Base-by-base conservation (phyloP, 2,113 vertebrate species). In the Bambusicola thoracicus region DNA sequence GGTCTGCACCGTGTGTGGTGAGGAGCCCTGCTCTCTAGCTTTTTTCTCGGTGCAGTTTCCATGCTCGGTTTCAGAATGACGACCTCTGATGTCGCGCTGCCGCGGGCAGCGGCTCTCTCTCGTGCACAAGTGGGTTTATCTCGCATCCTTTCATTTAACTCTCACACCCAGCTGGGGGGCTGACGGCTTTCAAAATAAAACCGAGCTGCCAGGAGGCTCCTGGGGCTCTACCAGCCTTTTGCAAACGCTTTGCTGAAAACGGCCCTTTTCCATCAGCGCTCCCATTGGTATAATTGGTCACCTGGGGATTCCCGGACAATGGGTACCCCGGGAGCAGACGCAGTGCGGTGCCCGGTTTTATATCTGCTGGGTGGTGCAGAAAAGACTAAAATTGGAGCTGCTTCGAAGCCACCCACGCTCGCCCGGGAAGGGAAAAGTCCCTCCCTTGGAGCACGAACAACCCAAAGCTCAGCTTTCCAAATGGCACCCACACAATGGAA, bases 1-100 rank as follows among this genome's bases (percentile, higher is more conserved):
- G 94, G 8, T 85, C 81, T 79, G 88, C 32, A 21, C 79, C 3
- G 36, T 34, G 77, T 15, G 85, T 18, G 85, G 56, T 0, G 6
- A 85, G 73, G 10, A 77, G 81, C 82, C 81, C 93, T 8, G 88
- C 92, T 91, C 87, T 92, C 12, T 66, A 55, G 63, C 61, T 89
- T 93, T 80, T 89, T 58, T 77, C 94, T 18, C 70, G 4, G 68
- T 62, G 61, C 96, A 96, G 92, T 97, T 97, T 97, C 96, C 97
- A 95, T 94, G 95, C 86, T 92, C 14, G 56, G 95, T 97, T 97
- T 97, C 97, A 96, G 95, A 97, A 97, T 97, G 96, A 97, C 92
- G 10, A 44, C 84, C 81, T 34, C 70, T 41, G 88, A 32, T 63
- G 69, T 77, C 5, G 63, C 63, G 53, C 95, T 66, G 81, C 78